Percentiles rank a stretch among this genome's conserved stretches.
phyloP scores from a whole-genome alignment of 2,113 vertebrate species.

The Steatornis caripensis region DNA sequence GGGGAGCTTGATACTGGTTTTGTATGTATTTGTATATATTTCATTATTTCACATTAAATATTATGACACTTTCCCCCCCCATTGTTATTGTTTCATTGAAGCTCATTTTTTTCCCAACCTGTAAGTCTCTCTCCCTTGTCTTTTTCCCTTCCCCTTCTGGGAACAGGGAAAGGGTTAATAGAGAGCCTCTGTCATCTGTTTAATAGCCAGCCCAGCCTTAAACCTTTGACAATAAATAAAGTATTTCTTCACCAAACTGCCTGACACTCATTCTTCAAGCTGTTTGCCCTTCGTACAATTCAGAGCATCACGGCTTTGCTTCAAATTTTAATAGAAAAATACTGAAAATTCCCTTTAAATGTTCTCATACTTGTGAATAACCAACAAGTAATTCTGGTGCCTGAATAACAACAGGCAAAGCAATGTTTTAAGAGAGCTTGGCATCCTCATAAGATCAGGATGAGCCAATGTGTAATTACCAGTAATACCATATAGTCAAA shows the following conservation, averaged over 20 bases:
- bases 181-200: no score
- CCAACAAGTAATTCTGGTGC: neutral
- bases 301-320: neutral
- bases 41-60: no score
- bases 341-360: conserved; percentile 23
- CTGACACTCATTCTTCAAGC: neutral
- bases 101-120: no score
- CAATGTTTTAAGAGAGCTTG: neutral
- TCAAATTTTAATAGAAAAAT: conserved; percentile 29
- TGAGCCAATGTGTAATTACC: neutral
- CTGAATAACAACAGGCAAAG: neutral
- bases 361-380: neutral
- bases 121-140: no score
- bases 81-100: no score
- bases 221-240: no score
- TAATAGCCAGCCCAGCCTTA: no score
- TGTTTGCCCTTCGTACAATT: neutral
- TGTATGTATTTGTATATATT: no score
- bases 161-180: no score
- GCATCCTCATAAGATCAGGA: neutral
- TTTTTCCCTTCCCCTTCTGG: no score
- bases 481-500: neutral
- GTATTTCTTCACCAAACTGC: neutral
- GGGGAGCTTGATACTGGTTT: no score
- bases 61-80: no score